phyloP scores from a whole-genome alignment of 2,797 vertebrate genomes.

The Nannoperca obscura region DNA sequence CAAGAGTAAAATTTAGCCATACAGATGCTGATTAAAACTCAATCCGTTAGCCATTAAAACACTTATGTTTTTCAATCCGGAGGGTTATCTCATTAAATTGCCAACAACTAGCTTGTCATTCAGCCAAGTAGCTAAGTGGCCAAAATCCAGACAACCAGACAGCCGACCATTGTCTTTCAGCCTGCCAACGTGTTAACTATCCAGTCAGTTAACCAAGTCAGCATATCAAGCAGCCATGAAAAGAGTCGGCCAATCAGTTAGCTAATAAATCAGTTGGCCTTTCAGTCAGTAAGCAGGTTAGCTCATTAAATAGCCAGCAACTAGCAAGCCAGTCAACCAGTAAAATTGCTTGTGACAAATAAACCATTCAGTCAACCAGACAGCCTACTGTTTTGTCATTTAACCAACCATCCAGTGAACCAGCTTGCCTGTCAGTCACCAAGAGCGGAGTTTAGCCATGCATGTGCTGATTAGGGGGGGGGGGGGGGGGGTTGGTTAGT shows the following conservation, averaged over 20 bases:
- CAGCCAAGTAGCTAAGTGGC: background rate
- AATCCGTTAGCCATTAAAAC: background rate
- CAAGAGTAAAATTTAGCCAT: background rate
- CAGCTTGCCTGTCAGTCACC: constrained; percentile 45
- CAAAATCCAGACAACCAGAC: background rate
- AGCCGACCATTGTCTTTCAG: background rate
- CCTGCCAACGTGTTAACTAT: constrained; percentile 23
- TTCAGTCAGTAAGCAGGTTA: background rate
- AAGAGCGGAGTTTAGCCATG: constrained; percentile 58
- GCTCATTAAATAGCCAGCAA: constrained; percentile 1
- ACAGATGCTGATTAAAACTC: background rate
- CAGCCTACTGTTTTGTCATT: constrained; percentile 16
- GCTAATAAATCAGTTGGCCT: background rate
- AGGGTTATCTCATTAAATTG: background rate
- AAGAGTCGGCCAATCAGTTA: background rate
- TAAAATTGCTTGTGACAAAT: background rate
- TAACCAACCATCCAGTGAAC: constrained; percentile 14
- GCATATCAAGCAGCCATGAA: background rate
- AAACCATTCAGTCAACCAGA: constrained; percentile 5
- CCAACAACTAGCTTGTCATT: background rate
- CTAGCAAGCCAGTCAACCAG: background rate
- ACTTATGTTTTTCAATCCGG: background rate
- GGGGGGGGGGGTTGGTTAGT: constrained; percentile 45
- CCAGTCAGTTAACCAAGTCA: background rate
- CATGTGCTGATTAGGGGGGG: constrained; percentile 54